Conservation (phyloP, 2,113 vertebrate species). For the Ceyx margarethae region DNA sequence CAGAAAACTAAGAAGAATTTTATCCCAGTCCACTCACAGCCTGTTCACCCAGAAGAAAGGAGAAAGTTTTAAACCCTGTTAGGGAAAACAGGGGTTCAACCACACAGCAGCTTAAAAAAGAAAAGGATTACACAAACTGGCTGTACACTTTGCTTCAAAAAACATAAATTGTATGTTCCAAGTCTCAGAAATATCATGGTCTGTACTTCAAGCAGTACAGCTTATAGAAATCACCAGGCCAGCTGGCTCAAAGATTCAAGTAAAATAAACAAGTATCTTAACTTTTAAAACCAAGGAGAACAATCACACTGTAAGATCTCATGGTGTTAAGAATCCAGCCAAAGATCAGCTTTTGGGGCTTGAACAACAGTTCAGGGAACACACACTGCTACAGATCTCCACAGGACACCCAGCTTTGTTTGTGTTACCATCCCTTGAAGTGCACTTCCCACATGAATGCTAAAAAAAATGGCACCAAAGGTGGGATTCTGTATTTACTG, state of each 20-base stretch:
- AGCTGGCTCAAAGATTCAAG: not conserved
- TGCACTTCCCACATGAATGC: not conserved
- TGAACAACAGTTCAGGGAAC: not conserved
- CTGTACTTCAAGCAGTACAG: not conserved
- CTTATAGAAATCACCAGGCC: not conserved
- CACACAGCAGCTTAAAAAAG: not conserved
- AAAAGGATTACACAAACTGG: slow-evolving; percentile 2
- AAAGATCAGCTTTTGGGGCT: not conserved
- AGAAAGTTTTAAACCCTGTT: not conserved
- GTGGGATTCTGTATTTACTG: not conserved
- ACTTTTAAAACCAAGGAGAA: not conserved
- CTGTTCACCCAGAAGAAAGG: not conserved
- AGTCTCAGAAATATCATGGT: not conserved
- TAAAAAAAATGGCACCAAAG: not conserved
- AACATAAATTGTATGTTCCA: not conserved
- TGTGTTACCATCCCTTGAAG: not conserved
- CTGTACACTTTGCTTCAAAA: not conserved
- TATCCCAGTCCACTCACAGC: not conserved
- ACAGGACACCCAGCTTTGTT: not conserved
- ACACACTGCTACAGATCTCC: not conserved
- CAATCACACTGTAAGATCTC: not conserved
- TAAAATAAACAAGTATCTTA: not conserved
- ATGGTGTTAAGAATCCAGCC: not conserved
- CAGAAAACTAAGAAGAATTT: not conserved
- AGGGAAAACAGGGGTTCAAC: not conserved